phyloP scores from a whole-genome alignment of 2,888 invertebrate genomes.

The Allygus modestus region DNA sequence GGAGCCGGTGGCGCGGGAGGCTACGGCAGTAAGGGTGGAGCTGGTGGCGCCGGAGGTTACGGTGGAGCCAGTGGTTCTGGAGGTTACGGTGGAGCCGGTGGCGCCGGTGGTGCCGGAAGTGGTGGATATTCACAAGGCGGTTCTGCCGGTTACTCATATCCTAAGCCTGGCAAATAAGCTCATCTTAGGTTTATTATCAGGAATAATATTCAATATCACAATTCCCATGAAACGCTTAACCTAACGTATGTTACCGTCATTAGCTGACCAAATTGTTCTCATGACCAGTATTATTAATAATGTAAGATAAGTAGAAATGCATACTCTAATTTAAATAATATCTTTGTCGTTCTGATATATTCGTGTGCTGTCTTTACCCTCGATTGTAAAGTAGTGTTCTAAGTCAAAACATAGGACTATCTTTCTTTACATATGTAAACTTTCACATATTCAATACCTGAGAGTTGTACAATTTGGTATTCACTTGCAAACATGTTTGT shows the following conservation, averaged over 20 bases:
- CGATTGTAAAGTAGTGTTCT: slow-evolving; percentile 34
- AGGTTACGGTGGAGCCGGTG: slow-evolving; percentile 46
- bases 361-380: slow-evolving; percentile 35
- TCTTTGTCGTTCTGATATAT: background rate
- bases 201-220: slow-evolving; percentile 2
- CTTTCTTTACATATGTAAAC: slow-evolving; percentile 6
- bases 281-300: slow-evolving; percentile 41
- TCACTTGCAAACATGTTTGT: slow-evolving; percentile 1
- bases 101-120: slow-evolving; percentile 65
- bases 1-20: slow-evolving; percentile 65
- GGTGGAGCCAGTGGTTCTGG: slow-evolving; percentile 27
- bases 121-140: slow-evolving; percentile 68
- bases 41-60: slow-evolving; percentile 68
- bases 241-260: slow-evolving; percentile 46
- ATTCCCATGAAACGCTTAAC: slow-evolving; percentile 35
- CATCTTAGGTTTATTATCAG: slow-evolving; percentile 8
- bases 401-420: slow-evolving; percentile 38
- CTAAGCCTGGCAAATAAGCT: slow-evolving; percentile 73
- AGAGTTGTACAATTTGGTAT: slow-evolving; percentile 35
- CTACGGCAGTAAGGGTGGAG: slow-evolving; percentile 64
- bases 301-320: background rate
- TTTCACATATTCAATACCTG: slow-evolving; percentile 41
- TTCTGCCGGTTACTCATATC: slow-evolving; percentile 75
- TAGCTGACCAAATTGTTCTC: slow-evolving; percentile 40
- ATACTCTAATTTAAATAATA: background rate